Conservation (phyloP, 2,113 vertebrate genomes). For the Phrynosoma platyrhinos region DNA sequence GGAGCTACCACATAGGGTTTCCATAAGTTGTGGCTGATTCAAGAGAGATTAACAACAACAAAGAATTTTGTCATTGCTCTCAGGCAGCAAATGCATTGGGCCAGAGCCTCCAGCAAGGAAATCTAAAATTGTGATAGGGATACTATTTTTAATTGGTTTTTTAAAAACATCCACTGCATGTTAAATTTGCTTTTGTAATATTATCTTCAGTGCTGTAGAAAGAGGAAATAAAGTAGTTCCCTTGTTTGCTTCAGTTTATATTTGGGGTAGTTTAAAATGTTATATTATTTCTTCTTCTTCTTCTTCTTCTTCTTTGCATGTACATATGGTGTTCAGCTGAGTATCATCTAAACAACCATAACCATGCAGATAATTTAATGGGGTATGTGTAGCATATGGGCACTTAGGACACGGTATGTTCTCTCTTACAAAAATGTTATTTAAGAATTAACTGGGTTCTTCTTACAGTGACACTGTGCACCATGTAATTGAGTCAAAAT, state of each 20-base stretch:
- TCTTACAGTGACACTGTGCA: slow-evolving; percentile 58
- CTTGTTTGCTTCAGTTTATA: neutral
- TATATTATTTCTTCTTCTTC: no score
- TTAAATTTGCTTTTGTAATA: neutral
- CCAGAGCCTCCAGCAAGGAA: neutral
- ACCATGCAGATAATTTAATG: neutral
- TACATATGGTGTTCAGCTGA: neutral
- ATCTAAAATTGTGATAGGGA: no score
- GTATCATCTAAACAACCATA: neutral
- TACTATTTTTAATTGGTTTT: neutral
- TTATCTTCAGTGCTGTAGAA: neutral
- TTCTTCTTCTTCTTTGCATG: slow-evolving; percentile 31
- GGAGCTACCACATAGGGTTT: no score
- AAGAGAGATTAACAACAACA: no score
- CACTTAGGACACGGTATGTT: slow-evolving; percentile 13
- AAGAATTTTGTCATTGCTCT: no score
- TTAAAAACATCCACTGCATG: neutral
- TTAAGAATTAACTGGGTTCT: slow-evolving; percentile 60
- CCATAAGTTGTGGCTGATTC: no score
- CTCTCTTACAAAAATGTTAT: slow-evolving; percentile 56
- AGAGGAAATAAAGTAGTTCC: no score
- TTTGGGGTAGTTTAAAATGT: neutral
- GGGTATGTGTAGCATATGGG: no score
- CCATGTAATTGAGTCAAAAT: slow-evolving; percentile 61
- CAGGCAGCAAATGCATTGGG: no score